Percentiles rank a stretch among this genome's conserved stretches.
These are phyloP conservation scores for Labeo catla DNA, from an alignment of 2,113 vertebrate genomes.

Conservation along the genomic window DNA sequence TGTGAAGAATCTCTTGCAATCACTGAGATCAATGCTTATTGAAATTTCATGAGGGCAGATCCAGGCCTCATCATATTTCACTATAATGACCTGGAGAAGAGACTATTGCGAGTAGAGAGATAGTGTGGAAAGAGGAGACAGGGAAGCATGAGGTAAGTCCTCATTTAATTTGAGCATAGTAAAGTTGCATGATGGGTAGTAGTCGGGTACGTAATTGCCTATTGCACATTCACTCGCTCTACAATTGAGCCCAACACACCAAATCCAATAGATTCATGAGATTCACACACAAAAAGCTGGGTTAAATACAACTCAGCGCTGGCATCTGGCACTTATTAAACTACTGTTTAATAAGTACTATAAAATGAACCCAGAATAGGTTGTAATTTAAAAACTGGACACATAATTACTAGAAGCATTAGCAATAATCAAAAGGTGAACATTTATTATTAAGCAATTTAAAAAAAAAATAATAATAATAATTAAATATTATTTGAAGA, in stretches of 20 bases:
- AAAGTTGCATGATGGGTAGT: not conserved
- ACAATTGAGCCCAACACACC: not conserved
- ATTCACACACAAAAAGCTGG: not conserved
- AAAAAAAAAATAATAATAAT: no score
- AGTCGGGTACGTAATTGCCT: not conserved
- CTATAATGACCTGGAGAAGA: constrained; percentile 71
- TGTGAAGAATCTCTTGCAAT: constrained; percentile 71
- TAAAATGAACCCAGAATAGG: no score
- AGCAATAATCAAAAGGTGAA: no score
- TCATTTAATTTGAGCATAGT: not conserved
- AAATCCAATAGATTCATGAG: not conserved
- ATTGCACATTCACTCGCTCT: not conserved
- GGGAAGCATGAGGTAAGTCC: constrained; percentile 20
- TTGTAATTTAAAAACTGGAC: no score
- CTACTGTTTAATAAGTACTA: no score
- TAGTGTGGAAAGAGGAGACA: not conserved
- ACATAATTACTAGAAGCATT: no score
- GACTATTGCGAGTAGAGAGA: constrained; percentile 6
- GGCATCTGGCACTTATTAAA: no score
- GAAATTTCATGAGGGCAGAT: constrained; percentile 85
- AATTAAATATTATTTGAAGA: no score
- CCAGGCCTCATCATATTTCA: constrained; percentile 81
- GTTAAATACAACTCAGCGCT: no score
- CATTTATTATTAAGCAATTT: no score
- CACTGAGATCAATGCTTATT: constrained; percentile 82